Evolutionary conservation across 2,797 vertebrate species (phyloP).

Genomic region (Ctenopoma multispine): DNA sequence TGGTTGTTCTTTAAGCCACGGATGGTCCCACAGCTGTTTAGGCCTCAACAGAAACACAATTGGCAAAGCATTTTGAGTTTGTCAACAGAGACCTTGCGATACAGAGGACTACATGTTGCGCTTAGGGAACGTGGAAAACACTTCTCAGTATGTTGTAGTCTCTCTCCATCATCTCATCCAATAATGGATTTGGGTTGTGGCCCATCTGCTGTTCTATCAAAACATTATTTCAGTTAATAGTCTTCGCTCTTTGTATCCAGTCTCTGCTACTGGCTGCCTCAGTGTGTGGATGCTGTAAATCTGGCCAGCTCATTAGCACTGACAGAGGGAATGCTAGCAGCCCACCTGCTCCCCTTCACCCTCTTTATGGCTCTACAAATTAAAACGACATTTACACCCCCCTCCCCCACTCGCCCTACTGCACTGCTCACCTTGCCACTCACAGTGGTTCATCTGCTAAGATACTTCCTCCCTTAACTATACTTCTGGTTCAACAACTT

Average conservation of each 20-base stretch:
- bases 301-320: constrained; percentile 81
- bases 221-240: constrained; percentile 69
- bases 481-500: constrained; percentile 22
- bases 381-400: constrained; percentile 80
- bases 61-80: constrained; percentile 41
- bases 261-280: constrained; percentile 55
- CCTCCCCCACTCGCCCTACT: constrained; percentile 47
- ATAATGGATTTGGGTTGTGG: constrained; percentile 58
- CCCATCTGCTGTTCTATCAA: constrained; percentile 75
- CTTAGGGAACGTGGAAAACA: constrained; percentile 45
- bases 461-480: constrained; percentile 13
- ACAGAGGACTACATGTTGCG: constrained; percentile 46
- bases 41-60: constrained; percentile 25
- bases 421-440: constrained; percentile 65
- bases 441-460: constrained; percentile 64
- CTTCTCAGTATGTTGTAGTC: constrained; percentile 34
- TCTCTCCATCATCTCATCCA: constrained; percentile 56
- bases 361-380: constrained; percentile 85
- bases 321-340: constrained; percentile 79
- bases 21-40: constrained; percentile 18
- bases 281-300: constrained; percentile 77
- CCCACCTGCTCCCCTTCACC: constrained; percentile 84
- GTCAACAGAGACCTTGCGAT: constrained; percentile 16
- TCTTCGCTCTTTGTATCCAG: constrained; percentile 47
- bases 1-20: constrained; percentile 22